Evolutionary conservation across 2,888 invertebrate species (phyloP), one percentile per base, ranked within the genome.

Genomic region (Trissonchulus sp.): DNA sequence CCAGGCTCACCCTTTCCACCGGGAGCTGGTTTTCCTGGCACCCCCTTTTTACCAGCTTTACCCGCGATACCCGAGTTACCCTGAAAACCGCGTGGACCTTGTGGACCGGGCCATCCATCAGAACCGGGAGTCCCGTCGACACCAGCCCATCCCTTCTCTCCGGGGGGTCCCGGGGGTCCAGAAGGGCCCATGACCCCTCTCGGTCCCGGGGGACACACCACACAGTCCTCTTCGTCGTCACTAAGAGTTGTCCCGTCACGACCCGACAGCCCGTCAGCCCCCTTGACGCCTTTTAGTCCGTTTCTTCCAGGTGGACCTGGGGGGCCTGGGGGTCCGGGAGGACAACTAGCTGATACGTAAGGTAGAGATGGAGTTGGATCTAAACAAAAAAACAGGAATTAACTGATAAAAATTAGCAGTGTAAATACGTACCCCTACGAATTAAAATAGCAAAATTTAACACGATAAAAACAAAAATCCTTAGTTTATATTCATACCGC

Each of bases 51-150:
- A 69, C 71, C 71, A 3, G 2, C 35, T n/a, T 36, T 34, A 18
- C 71, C 71, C n/a, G 34, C 35, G 8, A 36, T 36, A 34, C 71
- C 71, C n/a, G 34, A n/a, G 34, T 36, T 34, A 35, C 71, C 71
- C 34, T 69, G 71, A 34, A 69, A 69, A 35, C 71, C 71, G 23
- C 37, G 23, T 3, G 71, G 31, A 8, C 71, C 71, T 3, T 30
- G 33, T 34, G 71, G 71, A 34, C 71, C 71, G 15, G 71, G 71
- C 71, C 71, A 69, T n/a, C 71, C 71, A n/a, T 69, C 71, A 34
- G 71, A 69, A 28, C 71, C 71, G 2, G 71, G 71, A 69, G 34
- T 69, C 2, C 71, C 71, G 37, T 69, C 71, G 33, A 69, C 37
- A 3, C 71, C 71, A 23, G 34, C n/a, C 71, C 71, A 69, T 34